These are phyloP conservation scores for Perca schrenkii DNA, from an alignment of 2,113 vertebrate genomes.

Conservation along the genomic window DNA sequence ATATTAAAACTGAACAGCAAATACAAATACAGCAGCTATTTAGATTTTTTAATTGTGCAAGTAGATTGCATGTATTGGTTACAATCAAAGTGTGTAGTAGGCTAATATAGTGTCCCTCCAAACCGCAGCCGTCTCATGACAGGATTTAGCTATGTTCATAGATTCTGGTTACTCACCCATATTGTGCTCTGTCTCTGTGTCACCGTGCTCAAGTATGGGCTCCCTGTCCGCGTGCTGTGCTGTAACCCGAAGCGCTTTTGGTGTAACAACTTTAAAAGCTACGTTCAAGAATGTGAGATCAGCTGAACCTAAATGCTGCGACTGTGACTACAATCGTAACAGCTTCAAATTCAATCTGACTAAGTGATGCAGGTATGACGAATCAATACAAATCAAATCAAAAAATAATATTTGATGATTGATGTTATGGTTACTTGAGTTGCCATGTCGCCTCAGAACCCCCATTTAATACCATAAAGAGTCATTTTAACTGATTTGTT, in stretches of 20 bases:
- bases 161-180: slow-evolving; percentile 67
- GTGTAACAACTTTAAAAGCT: slow-evolving; percentile 41
- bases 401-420: neutral
- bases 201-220: neutral
- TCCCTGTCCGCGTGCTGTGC: slow-evolving; percentile 14
- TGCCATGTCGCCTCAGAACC: neutral
- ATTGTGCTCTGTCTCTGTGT: slow-evolving; percentile 42
- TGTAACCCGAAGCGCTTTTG: slow-evolving; percentile 54
- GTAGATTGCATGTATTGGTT: neutral
- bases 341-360: neutral
- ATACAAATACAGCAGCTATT: neutral
- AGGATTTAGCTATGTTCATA: neutral
- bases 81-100: neutral
- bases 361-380: neutral
- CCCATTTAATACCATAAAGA: neutral
- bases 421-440: neutral
- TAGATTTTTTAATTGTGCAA: neutral
- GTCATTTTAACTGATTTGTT: neutral
- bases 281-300: slow-evolving; percentile 46
- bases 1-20: neutral
- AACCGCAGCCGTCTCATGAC: neutral
- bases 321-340: neutral
- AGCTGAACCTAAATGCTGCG: slow-evolving; percentile 13
- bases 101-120: neutral
- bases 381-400: neutral